phyloP scores from a whole-genome alignment of 2,888 invertebrate genomes.

The Cephalotes varians region DNA sequence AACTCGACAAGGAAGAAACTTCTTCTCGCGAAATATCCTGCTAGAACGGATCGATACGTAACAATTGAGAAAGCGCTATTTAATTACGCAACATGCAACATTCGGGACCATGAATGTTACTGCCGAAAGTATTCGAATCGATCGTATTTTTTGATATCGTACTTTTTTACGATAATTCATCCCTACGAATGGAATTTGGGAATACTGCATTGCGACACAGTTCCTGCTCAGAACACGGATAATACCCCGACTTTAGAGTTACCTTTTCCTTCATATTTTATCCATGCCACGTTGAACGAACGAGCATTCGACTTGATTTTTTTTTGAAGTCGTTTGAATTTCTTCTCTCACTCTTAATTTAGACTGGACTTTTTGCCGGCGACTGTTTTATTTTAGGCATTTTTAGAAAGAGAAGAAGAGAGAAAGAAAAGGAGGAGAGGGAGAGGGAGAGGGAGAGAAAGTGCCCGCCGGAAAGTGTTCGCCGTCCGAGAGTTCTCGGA shows the following conservation, averaged over 20 bases:
- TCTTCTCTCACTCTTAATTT: constrained; percentile 3
- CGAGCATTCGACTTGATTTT: constrained; percentile 9
- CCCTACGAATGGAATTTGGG: background rate
- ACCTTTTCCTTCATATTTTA: background rate
- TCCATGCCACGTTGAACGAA: background rate
- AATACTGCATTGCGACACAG: constrained; percentile 12
- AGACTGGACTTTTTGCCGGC: background rate
- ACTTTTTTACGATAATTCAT: background rate
- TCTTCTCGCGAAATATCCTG: constrained; percentile 5
- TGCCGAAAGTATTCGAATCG: background rate
- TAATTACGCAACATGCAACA: background rate
- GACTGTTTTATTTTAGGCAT: background rate
- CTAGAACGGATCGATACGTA: background rate
- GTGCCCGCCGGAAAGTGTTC: constrained; percentile 34
- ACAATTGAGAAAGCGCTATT: background rate
- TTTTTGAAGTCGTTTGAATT: constrained; percentile 23
- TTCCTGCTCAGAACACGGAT: background rate
- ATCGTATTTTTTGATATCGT: background rate
- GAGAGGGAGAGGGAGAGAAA: background rate
- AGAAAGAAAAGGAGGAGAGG: background rate
- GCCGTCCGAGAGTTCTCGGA: constrained; percentile 23
- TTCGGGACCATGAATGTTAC: background rate
- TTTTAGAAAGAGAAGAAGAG: background rate
- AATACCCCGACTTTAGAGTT: background rate
- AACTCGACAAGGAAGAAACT: constrained; percentile 19